Base-by-base conservation (phyloP, 2,888 invertebrate genomes). In the Caenorhabditis uteleia region DNA sequence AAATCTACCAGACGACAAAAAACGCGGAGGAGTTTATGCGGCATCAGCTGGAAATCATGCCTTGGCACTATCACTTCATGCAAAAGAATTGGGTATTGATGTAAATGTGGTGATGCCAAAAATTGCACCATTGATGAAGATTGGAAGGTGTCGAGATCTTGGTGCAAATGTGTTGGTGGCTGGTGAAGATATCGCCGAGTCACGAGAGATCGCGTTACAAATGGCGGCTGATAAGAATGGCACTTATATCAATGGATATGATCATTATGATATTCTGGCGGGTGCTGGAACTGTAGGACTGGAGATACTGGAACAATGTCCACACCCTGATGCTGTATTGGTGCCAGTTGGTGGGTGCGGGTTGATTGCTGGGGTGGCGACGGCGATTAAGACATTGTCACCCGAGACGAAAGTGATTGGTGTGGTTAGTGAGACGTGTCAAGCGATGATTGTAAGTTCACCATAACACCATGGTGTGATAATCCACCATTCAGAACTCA, bases 1-100 rank as follows among this genome's bases (percentile, higher is more conserved):
- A 43, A 89, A 90, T 84, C 86, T 95, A 3, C 85, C 61, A 5
- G 74, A 85, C 51, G 90, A 90, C 33, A 89, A 91, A 75, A 90
- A 89, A 79, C 84, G 86, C 51, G 86, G 84, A 3, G 95, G 95
- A 12, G 73, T 95, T 0, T 91, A 93, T 58, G 92, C 94, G 0
- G 94, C 95, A 0, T 93, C 93, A 0, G 88, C 94, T 50, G 95
- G 95, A 1, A 95, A 95, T 84, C 95, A 95, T 85, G 93, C 95
- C 0, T 89, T 91, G 77, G 90, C 89, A 1, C 85, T 92, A 40
- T 89, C 89, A 70, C 91, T 90, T 83, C 92, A 92, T 83, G 91
- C 91, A 1, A 86, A 88, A 74, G 87, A 88, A 58, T 86, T 92
- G 2, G 76, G 87, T 18, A 87, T 91, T 23, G 88, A 90, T 0